A percentile compares a stretch with the other conserved stretches of the same genome.
Evolutionary conservation across 1,140 invertebrate species (phyloP).

Genomic region (Sitophilus oryzae): DNA sequence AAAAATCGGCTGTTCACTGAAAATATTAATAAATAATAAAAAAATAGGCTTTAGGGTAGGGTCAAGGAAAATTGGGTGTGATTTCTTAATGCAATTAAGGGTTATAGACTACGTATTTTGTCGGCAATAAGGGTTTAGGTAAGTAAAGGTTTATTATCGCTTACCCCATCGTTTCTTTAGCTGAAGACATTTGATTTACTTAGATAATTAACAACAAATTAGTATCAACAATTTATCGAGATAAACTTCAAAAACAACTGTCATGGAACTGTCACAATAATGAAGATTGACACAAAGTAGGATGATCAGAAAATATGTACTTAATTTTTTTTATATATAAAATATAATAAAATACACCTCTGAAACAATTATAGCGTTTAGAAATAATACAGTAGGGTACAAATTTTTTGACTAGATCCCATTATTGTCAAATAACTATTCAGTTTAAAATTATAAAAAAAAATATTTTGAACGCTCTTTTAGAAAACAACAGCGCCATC

Average conservation of each 20-base stretch:
- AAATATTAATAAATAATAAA: constrained; percentile 31
- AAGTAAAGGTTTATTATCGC: constrained; percentile 27
- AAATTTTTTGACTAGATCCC: no score
- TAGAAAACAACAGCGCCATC: neutral
- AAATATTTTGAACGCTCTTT: neutral
- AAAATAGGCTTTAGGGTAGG: constrained; percentile 1
- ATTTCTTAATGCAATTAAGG: neutral
- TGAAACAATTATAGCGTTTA: no score
- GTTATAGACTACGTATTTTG: no score
- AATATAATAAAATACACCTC: neutral
- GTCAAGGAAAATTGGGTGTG: constrained; percentile 19
- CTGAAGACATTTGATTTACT: constrained; percentile 52
- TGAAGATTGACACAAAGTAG: neutral
- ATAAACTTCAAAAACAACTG: neutral
- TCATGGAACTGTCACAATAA: neutral
- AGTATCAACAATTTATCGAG: constrained; percentile 5
- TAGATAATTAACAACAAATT: constrained; percentile 1
- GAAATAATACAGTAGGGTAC: no score
- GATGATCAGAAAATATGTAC: neutral
- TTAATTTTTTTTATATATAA: neutral
- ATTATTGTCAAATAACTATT: no score
- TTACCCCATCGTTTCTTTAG: constrained; percentile 60
- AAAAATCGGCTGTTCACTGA: constrained; percentile 96
- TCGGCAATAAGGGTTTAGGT: no score
- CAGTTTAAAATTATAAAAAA: no score